Percentiles rank a stretch among this genome's conserved stretches.
Conservation (phyloP, 2,113 vertebrate species). For the Sapajus apella region DNA sequence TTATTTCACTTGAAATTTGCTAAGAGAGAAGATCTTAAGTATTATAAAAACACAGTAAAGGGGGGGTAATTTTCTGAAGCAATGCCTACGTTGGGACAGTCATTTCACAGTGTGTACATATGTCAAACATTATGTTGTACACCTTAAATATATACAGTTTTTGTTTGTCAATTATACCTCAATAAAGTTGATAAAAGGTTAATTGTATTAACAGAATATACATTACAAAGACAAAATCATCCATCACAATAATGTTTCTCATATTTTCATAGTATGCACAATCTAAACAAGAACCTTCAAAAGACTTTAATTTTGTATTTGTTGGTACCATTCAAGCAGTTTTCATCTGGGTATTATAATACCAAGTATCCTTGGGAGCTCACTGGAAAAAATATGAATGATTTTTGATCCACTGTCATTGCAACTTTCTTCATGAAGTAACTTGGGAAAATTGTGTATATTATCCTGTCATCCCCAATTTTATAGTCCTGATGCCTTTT, state of each 20-base stretch:
- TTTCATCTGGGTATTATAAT: not conserved
- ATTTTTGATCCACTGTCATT: not conserved
- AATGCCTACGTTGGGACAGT: not conserved
- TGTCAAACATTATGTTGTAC: not conserved
- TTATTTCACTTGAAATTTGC: not conserved
- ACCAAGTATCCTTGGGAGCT: not conserved
- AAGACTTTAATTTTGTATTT: slow-evolving; percentile 1
- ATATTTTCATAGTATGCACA: not conserved
- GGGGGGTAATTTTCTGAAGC: not conserved
- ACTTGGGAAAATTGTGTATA: not conserved
- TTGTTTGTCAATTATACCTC: not conserved
- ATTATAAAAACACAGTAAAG: not conserved
- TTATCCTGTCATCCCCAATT: not conserved
- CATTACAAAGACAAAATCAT: not conserved
- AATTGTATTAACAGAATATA: not conserved
- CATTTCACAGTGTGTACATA: not conserved
- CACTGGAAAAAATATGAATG: not conserved
- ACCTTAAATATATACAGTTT: not conserved
- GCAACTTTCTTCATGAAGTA: not conserved
- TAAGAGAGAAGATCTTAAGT: not conserved
- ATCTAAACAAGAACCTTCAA: not conserved
- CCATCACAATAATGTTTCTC: not conserved
- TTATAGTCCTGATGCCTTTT: not conserved
- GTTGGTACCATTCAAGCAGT: not conserved
- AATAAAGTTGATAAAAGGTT: not conserved